Conservation (phyloP, 2,797 vertebrate genomes). For the Gallirallus australis region DNA sequence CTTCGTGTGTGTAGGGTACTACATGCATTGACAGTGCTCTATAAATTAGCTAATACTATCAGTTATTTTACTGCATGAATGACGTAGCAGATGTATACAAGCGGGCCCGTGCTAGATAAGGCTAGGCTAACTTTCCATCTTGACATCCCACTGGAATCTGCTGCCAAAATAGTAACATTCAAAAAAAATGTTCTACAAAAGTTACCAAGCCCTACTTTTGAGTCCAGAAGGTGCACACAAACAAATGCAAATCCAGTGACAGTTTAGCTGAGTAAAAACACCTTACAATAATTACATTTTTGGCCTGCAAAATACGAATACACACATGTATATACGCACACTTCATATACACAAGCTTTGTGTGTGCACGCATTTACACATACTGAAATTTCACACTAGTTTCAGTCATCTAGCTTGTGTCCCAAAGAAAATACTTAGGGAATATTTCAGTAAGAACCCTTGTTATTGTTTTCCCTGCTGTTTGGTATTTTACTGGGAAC, state of each 20-base stretch:
- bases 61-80: neutral
- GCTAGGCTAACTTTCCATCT: neutral
- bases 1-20: neutral
- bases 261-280: neutral
- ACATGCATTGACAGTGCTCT: neutral
- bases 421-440: neutral
- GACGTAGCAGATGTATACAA: neutral
- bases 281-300: neutral
- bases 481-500: neutral
- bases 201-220: neutral
- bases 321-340: fast-evolving
- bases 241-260: fast-evolving
- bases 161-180: neutral
- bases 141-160: neutral
- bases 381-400: neutral
- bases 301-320: neutral
- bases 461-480: neutral
- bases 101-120: neutral
- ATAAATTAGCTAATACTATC: neutral
- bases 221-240: neutral
- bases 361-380: fast-evolving
- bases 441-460: neutral
- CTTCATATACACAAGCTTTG: neutral
- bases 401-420: neutral
- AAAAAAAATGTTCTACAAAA: neutral